Base-by-base conservation (phyloP, 2,888 invertebrate genomes). In the Aproaerema taeniolella region DNA sequence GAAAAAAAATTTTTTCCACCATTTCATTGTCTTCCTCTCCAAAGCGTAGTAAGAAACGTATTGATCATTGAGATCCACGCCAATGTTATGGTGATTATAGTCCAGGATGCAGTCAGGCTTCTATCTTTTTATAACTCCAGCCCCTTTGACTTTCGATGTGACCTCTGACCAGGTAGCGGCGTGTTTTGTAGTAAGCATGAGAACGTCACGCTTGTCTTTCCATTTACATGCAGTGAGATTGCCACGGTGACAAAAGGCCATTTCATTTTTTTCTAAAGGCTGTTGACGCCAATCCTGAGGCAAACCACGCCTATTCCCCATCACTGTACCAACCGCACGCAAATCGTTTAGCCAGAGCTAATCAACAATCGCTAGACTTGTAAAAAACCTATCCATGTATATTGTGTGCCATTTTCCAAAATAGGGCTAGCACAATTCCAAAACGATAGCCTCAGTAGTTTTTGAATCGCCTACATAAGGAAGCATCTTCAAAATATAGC, bases 391-490 rank as follows among this genome's bases (percentile, higher is more conserved):
- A 20, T 20, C 20, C 20, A 20, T 20, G 20, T 20, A 20, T 20
- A 41, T 25, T 11, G 35, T 36, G 15, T 41, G 41, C 41, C 31
- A 41, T 13, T 41, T 41, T 3, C 12, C 39, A 1, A 34, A 34
- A 14, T 30, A 30, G 1, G 5, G 5, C 8, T 30, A 13, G 1
- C 2, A 8, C 6, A 30, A 11, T 14, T 30, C 30, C 2, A 8
- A 5, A 2, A 30, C 8, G 8, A 30, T 30, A 25, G 25, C 10
- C 9, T 38, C 40, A 9, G 38, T 36, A 15, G 49, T 36, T 42
- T 53, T 50, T 9, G 46, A 47, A 17, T 49, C 49, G 12, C 43
- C 51, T 2, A 47, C 34, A 33, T 47, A 43, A 11, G 51, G 46
- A 30, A 53, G 25, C 47, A 49, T 52, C 1, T 26, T 38, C 45